phyloP scores from a whole-genome alignment of 1,140 invertebrate species.

The Pseudobourletiella spinata region DNA sequence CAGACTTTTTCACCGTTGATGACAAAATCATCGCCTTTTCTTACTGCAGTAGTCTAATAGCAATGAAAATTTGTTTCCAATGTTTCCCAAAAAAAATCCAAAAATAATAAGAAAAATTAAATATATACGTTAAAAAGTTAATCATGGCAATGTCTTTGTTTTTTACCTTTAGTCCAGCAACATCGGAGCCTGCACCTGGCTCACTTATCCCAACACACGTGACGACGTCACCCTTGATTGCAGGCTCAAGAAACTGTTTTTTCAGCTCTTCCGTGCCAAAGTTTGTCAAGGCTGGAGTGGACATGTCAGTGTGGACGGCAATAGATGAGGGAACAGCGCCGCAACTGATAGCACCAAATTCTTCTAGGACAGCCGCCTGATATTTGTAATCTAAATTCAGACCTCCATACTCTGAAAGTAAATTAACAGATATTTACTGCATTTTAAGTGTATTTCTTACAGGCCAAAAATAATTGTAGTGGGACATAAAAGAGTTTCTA shows the following conservation, averaged over 20 bases:
- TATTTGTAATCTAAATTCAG: slow-evolving; percentile 52
- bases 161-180: slow-evolving; percentile 43
- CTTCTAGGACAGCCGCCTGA: slow-evolving; percentile 47
- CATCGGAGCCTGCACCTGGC: slow-evolving; percentile 50
- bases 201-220: slow-evolving; percentile 53
- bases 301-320: no score
- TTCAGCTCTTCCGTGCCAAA: slow-evolving; percentile 53
- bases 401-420: slow-evolving; percentile 49
- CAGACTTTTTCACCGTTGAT: slow-evolving; percentile 54
- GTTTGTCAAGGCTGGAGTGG: slow-evolving; percentile 32
- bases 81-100: no score
- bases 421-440: no score
- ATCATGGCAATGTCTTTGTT: neutral
- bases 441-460: no score
- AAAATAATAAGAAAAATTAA: no score
- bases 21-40: slow-evolving; percentile 47
- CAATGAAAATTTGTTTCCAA: no score
- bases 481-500: no score
- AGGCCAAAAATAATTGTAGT: no score
- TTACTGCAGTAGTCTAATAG: slow-evolving; percentile 44
- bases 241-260: slow-evolving; percentile 49
- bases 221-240: slow-evolving; percentile 49
- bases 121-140: no score
- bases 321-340: slow-evolving; percentile 46
- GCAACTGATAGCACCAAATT: slow-evolving; percentile 44